These are phyloP conservation scores for Crepidodera aurea DNA, from an alignment of 2,888 invertebrate genomes.

Conservation along the genomic window DNA sequence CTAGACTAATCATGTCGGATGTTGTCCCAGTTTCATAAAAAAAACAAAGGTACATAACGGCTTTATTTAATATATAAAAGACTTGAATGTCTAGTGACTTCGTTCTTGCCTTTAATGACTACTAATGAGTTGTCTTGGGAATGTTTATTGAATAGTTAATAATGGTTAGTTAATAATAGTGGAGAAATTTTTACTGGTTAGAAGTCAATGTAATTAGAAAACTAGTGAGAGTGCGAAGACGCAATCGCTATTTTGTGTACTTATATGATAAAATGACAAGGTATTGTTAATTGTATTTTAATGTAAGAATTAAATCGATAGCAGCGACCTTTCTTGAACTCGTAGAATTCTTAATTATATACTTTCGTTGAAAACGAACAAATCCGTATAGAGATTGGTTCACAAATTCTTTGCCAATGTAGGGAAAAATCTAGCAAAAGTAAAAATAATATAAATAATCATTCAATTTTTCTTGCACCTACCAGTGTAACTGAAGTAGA, in stretches of 20 bases:
- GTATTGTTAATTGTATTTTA: conserved; percentile 7
- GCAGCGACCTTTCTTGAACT: too few relatives aligned
- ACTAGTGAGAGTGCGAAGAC: conserved; percentile 1
- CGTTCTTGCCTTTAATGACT: not conserved
- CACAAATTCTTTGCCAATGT: too few relatives aligned
- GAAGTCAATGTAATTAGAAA: conserved; percentile 11
- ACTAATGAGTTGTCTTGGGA: conserved; percentile 8
- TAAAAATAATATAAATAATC: too few relatives aligned
- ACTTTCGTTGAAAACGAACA: too few relatives aligned
- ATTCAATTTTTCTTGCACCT: too few relatives aligned
- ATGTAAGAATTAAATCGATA: not conserved
- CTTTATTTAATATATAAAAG: conserved; percentile 1
- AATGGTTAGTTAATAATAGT: not conserved
- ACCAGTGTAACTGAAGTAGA: too few relatives aligned
- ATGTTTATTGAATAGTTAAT: conserved; percentile 12
- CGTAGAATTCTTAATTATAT: too few relatives aligned
- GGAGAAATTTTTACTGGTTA: conserved; percentile 6
- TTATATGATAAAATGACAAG: not conserved
- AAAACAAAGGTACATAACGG: conserved; percentile 8
- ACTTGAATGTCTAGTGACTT: not conserved
- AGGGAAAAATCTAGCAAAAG: too few relatives aligned
- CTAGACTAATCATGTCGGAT: conserved; percentile 5
- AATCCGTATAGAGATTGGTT: too few relatives aligned
- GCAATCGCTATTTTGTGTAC: not conserved
- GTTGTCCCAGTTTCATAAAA: conserved; percentile 2